These are phyloP conservation scores for Eublepharis macularius DNA, from an alignment of 2,113 vertebrate genomes.

Conservation along the genomic window DNA sequence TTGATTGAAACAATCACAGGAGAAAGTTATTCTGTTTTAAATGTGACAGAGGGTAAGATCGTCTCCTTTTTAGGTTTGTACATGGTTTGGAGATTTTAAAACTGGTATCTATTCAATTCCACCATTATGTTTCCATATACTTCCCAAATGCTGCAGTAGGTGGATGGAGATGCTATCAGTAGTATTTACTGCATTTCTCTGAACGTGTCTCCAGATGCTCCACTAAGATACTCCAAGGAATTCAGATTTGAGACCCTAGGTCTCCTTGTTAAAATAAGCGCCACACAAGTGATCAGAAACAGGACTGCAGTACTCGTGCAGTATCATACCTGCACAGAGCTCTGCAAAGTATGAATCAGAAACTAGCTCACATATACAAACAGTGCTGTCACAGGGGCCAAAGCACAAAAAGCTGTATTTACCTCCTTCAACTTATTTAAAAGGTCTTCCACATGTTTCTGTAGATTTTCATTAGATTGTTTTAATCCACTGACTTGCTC, in stretches of 20 bases:
- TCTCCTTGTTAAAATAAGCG: not conserved
- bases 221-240: not conserved
- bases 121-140: not conserved
- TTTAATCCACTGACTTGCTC: conserved; percentile 89
- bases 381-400: not conserved
- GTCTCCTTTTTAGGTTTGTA: not conserved
- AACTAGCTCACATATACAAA: not conserved
- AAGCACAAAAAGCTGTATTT: conserved; percentile 1
- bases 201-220: not conserved
- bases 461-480: conserved; percentile 86
- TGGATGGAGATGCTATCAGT: not conserved
- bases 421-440: conserved; percentile 92
- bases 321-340: not conserved
- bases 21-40: not conserved
- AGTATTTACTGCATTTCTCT: not conserved
- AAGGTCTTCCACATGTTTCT: conserved; percentile 91
- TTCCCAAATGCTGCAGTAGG: not conserved
- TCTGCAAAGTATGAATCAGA: not conserved
- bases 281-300: not conserved
- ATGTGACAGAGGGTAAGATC: not conserved
- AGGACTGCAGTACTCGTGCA: not conserved
- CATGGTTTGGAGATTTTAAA: not conserved
- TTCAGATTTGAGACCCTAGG: not conserved
- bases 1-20: not conserved
- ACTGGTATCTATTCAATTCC: not conserved